Evolutionary conservation across 1,140 invertebrate genomes (phyloP), one percentile per base, ranked within the genome.

Genomic region (Aphaenogaster floridana): DNA sequence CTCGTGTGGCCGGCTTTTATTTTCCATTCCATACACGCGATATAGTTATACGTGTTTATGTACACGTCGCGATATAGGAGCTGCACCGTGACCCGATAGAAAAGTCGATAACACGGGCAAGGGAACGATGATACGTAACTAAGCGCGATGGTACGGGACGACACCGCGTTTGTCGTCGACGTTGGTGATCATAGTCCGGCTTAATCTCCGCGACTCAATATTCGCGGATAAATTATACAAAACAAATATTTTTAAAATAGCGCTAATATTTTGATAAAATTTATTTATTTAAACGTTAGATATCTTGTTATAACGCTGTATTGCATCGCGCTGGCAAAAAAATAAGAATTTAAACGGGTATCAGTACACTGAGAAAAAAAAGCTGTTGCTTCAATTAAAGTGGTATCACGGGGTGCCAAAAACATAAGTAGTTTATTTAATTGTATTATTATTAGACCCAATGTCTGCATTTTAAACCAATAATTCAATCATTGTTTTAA

Each of bases 61-160:
- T 74, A 84, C 54, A 76, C 28, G 83, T 76, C 13, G 52, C 68
- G 74, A 69, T 66, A 57, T 45, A 81, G 15, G 50, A 71, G 69
- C 52, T 77, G 61, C 36, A 77, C 45, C 54, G 50, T 66, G 69
- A 88, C 84, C 76, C 13, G 78, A 90, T 90, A 83, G 63, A 66
- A 78, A 83, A 76, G 66, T 89, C 90, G 77, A 91, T 86, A 88
- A 57, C 17, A 66, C 21, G 50, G n/a, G 11, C 50, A n/a, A 86
- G 54, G 17, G 50, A 57, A 69, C 64, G 66, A 74, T 84, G 69
- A 84, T 74, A 84, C 45, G 80, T 84, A 83, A 72, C 80, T 74
- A 76, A 83, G 45, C n/a, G 28, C 69, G 28, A 2, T 74, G 80
- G 68, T 83, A 83, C 68, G 52, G 45, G 54, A 83, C 80, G 80